Evolutionary conservation across 2,797 vertebrate species (phyloP), one percentile per base, ranked within the genome.

Genomic region (Ctenochaetus hawaiiensis): DNA sequence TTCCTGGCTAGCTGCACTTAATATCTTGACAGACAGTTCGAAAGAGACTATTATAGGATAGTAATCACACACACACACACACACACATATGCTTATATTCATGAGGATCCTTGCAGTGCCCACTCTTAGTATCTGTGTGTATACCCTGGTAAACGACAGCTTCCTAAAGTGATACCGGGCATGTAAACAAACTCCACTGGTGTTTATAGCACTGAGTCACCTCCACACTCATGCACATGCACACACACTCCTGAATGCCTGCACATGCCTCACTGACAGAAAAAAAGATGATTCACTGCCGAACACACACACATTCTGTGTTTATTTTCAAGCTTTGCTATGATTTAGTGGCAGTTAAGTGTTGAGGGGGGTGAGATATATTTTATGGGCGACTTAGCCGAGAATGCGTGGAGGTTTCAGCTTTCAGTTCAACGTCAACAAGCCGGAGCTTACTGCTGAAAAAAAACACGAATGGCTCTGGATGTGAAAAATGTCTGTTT

Each of bases 1-100:
- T 92, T 91, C 86, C 90, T 91, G 89, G 81, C 78, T 80, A 73
- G 80, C 67, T 87, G 74, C 64, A 79, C 74, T 88, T 88, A 54
- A 89, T 88, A 85, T 80, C 72, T 77, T 67, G 60, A 89, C 62
- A 73, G 82, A 78, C 77, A 64, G 69, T 77, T 77, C 81, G 81
- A 87, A 86, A 83, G 80, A 71, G 56, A 68, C 65, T 75, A 59
- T 58, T 75, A 77, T 5, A 63, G 80, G 70, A 72, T 49, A 49
- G 48, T 65, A 83, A 80, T 69, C 41, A 12, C 67, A 67, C 68
- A 39, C 58, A 65, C 39, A 64, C 20, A 34, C 5, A 1, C 72
- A 44, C 48, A 9, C 70, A 48, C 13, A 66, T 44, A 51, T 6
- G 14, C 58, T 52, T 17, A 58, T 64, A 66, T 41, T 9, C 39